Evolutionary conservation across 1,140 invertebrate species (phyloP).

Genomic region (Scaptomyza graminum): DNA sequence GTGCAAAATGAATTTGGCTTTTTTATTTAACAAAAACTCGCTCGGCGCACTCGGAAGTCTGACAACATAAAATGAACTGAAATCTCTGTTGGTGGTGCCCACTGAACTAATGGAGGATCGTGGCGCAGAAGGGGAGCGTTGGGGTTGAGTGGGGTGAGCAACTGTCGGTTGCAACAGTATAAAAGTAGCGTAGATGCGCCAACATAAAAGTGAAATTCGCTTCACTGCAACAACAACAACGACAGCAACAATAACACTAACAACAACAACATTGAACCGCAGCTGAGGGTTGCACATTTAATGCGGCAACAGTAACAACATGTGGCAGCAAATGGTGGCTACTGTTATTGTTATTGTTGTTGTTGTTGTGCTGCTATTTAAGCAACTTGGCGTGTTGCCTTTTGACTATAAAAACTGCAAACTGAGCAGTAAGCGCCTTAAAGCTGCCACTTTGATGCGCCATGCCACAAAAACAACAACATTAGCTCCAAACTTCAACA

Average conservation of each 20-base stretch:
- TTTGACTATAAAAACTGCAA: constrained; percentile 75
- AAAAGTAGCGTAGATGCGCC: constrained; percentile 62
- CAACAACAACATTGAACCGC: constrained; percentile 23
- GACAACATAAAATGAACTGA: constrained; percentile 81
- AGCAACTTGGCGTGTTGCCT: constrained; percentile 73
- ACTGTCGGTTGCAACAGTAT: constrained; percentile 50
- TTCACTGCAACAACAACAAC: constrained; percentile 20
- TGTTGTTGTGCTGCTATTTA: constrained; percentile 48
- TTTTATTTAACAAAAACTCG: constrained; percentile 62
- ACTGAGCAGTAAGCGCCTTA: constrained; percentile 53
- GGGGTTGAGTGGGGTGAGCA: too few relatives aligned
- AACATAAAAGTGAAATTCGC: constrained; percentile 80
- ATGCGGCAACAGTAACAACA: constrained; percentile 79
- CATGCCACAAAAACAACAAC: constrained; percentile 19
- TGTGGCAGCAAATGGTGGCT: constrained; percentile 75
- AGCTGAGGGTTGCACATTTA: constrained; percentile 65
- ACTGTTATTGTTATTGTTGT: constrained; percentile 32
- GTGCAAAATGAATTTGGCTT: constrained; percentile 80
- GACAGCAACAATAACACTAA: constrained; percentile 8
- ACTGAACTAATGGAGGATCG: constrained; percentile 63
- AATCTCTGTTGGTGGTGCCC: constrained; percentile 78
- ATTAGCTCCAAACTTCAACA: constrained; percentile 45
- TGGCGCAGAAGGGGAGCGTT: neutral
- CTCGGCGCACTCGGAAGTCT: constrained; percentile 75
- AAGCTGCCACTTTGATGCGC: constrained; percentile 62